Conservation (phyloP, 2,888 invertebrate genomes). For the Agrenia bidenticulata region DNA sequence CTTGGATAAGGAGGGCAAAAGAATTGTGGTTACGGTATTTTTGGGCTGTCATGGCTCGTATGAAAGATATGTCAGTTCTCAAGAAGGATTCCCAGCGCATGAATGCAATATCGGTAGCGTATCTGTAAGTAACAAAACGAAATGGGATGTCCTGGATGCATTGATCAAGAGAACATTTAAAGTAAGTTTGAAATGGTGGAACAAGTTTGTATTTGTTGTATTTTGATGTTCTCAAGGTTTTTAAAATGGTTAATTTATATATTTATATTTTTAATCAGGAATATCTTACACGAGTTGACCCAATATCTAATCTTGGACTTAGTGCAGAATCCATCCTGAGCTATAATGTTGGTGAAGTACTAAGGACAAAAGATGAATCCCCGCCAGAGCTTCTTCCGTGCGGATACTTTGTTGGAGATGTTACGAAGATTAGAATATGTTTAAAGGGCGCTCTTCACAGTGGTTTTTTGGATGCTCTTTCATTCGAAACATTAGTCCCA, state of each 20-base stretch:
- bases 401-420: constrained; percentile 82
- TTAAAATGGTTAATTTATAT: neutral
- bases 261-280: constrained; percentile 64
- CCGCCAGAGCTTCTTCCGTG: constrained; percentile 85
- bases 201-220: neutral
- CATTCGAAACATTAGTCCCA: constrained; percentile 93
- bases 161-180: constrained; percentile 89
- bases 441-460: constrained; percentile 71
- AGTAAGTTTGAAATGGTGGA: no score
- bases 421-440: constrained; percentile 59
- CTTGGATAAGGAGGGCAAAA: constrained; percentile 74
- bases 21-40: constrained; percentile 83
- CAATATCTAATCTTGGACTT: constrained; percentile 81
- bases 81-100: constrained; percentile 65
- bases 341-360: constrained; percentile 84
- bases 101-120: constrained; percentile 84
- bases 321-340: constrained; percentile 85
- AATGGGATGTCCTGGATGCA: constrained; percentile 92
- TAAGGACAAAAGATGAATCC: constrained; percentile 56
- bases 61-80: constrained; percentile 67
- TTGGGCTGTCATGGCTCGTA: constrained; percentile 80
- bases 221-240: neutral
- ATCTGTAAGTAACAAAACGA: constrained; percentile 86
- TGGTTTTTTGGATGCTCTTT: constrained; percentile 85
- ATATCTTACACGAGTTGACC: constrained; percentile 88